Evolutionary conservation across 1,140 invertebrate species (phyloP).

Genomic region (Whitmania pigra): DNA sequence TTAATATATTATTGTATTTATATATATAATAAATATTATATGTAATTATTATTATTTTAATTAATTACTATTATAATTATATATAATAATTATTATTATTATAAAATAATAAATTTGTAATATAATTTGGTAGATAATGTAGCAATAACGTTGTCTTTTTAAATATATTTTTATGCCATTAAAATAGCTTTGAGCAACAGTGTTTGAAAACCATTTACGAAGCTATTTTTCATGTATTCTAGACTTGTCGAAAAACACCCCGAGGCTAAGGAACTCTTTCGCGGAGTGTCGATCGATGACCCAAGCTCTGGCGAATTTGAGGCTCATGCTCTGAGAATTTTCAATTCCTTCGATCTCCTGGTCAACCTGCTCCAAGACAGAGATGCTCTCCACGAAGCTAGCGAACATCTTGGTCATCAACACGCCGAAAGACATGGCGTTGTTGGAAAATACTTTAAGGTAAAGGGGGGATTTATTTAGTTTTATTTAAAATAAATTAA

Average conservation of each 20-base stretch:
- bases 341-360: conserved; percentile 14
- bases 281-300: conserved; percentile 5
- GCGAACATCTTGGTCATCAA: conserved; percentile 17
- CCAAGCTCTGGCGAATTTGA: conserved; percentile 15
- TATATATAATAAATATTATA: too few relatives aligned
- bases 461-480: not conserved
- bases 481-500: too few relatives aligned
- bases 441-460: conserved; percentile 15
- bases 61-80: too few relatives aligned
- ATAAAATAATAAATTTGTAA: too few relatives aligned
- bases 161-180: too few relatives aligned
- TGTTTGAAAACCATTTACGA: too few relatives aligned
- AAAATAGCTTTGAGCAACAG: too few relatives aligned
- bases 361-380: conserved; percentile 15
- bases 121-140: too few relatives aligned
- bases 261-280: conserved; percentile 13
- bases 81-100: too few relatives aligned
- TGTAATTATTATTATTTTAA: too few relatives aligned
- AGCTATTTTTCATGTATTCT: not conserved
- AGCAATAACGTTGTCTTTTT: too few relatives aligned
- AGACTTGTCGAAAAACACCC: conserved; percentile 20
- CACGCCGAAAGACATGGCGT: conserved; percentile 14
- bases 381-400: not conserved
- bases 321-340: conserved; percentile 20
- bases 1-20: too few relatives aligned